Evolutionary conservation across 2,888 invertebrate species (phyloP).

Genomic region (Platycheirus albimanus): DNA sequence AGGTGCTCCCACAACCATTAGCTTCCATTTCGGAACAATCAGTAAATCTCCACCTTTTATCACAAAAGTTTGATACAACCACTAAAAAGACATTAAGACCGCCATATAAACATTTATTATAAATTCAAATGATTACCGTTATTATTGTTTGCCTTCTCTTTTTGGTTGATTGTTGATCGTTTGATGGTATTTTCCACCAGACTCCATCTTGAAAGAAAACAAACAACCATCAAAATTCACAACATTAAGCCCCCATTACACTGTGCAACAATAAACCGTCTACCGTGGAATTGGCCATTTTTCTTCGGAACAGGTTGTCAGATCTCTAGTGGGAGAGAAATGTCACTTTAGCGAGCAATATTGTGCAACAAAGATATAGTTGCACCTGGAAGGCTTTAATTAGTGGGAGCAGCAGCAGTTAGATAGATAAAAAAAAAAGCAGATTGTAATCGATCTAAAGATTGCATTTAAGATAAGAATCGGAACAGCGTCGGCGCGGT

Average conservation of each 20-base stretch:
- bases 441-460: slow-evolving; percentile 64
- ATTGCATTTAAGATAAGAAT: slow-evolving; percentile 56
- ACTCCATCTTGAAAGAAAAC: neutral
- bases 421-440: slow-evolving; percentile 14
- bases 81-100: slow-evolving; percentile 52
- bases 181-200: neutral
- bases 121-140: slow-evolving; percentile 46
- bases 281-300: slow-evolving; percentile 37
- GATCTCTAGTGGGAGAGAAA: slow-evolving; percentile 59
- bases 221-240: slow-evolving; percentile 23
- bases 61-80: slow-evolving; percentile 34
- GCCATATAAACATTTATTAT: slow-evolving; percentile 58
- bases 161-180: neutral
- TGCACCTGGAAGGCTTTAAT: slow-evolving; percentile 40
- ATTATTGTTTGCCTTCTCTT: slow-evolving; percentile 34
- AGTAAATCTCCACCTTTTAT: slow-evolving; percentile 33
- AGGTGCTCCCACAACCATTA: slow-evolving; percentile 45
- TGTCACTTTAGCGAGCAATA: slow-evolving; percentile 60
- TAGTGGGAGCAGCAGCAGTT: slow-evolving; percentile 30
- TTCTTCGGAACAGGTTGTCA: slow-evolving; percentile 40
- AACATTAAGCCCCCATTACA: slow-evolving; percentile 37
- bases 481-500: slow-evolving; percentile 6
- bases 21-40: slow-evolving; percentile 21
- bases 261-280: slow-evolving; percentile 29
- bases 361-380: slow-evolving; percentile 45